phyloP scores from a whole-genome alignment of 2,797 vertebrate genomes.

The Poeciliopsis paucimaculata region DNA sequence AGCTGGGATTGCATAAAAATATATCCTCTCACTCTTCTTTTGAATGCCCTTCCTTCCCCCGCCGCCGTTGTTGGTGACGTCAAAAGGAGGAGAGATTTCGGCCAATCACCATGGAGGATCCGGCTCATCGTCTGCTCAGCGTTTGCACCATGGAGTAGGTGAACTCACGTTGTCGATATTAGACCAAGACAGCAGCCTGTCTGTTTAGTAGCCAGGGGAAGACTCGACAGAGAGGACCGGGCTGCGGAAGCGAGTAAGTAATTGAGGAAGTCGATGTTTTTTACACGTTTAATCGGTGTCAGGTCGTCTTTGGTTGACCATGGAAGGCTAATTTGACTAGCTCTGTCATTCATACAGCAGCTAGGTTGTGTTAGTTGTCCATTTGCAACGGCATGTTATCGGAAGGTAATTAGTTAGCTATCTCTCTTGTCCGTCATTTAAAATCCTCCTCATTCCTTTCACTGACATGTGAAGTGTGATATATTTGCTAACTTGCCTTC shows the following conservation, averaged over 20 bases:
- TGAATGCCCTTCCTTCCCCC: neutral
- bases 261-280: neutral
- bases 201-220: neutral
- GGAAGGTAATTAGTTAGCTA: conserved; percentile 4
- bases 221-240: neutral
- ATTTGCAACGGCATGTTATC: neutral
- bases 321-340: neutral
- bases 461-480: neutral
- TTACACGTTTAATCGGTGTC: neutral
- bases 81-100: conserved; percentile 63
- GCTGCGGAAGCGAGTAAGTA: conserved; percentile 15
- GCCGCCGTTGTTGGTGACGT: conserved; percentile 50
- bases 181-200: neutral
- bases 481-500: neutral
- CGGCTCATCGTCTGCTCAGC: conserved; percentile 37
- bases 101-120: conserved; percentile 61
- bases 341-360: neutral
- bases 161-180: conserved; percentile 14
- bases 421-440: conserved; percentile 28
- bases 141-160: conserved; percentile 52
- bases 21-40: neutral
- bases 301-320: neutral
- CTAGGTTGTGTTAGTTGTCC: neutral
- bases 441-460: conserved; percentile 24
- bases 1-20: neutral